A percentile compares a stretch with the other conserved stretches of the same genome.
phyloP scores from a whole-genome alignment of 2,888 invertebrate species.

The Aphodius granarius region DNA sequence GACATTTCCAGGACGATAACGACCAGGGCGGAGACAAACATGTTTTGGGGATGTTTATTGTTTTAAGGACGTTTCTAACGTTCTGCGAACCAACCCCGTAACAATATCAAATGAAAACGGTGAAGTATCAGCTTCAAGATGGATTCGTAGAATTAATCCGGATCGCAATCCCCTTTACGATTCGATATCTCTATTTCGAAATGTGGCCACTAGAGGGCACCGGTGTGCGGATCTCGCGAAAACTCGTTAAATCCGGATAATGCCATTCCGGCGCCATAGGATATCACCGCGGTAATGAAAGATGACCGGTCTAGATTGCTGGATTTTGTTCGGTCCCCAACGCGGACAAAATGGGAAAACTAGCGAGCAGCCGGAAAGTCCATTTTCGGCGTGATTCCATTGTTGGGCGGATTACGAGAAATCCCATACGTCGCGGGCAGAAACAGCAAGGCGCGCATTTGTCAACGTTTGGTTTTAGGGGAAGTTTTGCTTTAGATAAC shows the following conservation, averaged over 20 bases:
- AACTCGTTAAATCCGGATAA: conserved; percentile 25
- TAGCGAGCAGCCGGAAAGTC: conserved; percentile 42
- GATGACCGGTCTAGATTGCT: conserved; percentile 49
- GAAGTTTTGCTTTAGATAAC: conserved; percentile 22
- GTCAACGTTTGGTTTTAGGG: conserved; percentile 32
- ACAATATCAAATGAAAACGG: too few species aligned
- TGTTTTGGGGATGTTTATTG: not conserved
- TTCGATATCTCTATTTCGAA: not conserved
- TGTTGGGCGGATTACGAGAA: conserved; percentile 47
- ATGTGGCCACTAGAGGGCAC: not conserved
- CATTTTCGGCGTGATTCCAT: conserved; percentile 48
- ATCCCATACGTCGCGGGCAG: conserved; percentile 39
- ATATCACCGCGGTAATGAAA: conserved; percentile 41
- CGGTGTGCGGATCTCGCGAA: not conserved
- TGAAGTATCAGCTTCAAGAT: too few species aligned
- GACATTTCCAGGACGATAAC: not conserved
- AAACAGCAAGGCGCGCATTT: conserved; percentile 38
- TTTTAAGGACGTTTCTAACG: too few species aligned
- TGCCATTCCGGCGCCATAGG: conserved; percentile 22
- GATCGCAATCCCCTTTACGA: not conserved
- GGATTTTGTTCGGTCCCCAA: conserved; percentile 40
- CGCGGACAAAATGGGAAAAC: conserved; percentile 45
- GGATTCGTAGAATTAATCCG: not conserved
- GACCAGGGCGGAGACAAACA: not conserved
- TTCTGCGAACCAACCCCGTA: too few species aligned